Evolutionary conservation across 2,797 vertebrate genomes (phyloP), one percentile per base, ranked within the genome.

Genomic region (Argentina silus): DNA sequence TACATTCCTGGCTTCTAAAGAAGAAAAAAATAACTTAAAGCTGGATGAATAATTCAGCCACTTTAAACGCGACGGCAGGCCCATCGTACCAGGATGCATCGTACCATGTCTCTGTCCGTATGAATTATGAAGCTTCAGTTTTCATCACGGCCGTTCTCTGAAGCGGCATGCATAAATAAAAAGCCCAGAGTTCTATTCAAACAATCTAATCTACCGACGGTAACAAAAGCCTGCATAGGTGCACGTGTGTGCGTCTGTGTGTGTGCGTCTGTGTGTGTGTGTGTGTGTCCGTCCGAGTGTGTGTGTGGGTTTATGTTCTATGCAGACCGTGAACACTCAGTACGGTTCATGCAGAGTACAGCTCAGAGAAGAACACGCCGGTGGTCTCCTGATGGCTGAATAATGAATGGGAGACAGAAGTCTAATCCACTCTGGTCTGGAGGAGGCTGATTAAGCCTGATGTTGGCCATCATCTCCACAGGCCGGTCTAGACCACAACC

Each of bases 391-490:
- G 88, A 83, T 92, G 90, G 91, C 76, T 93, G 90, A 93, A 93
- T 93, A 91, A 93, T 93, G 91, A 89, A 93, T 92, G 89, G 87
- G 90, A 93, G 89, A 87, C 86, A 81, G 87, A 91, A 9, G 85
- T 89, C 91, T 87, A 82, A 87, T 91, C 91, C 90, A 88, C 90
- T 87, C 72, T 61, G 77, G 67, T 78, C 61, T 74, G 17, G 17
- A 21, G 21, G 48, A 60, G 91, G 91, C 90, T 91, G 91, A 90
- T 90, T 88, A 89, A 87, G 90, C 74, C 61, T 60, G 69, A 56
- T 56, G 55, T 56, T n/a, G n/a, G n/a, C n/a, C 3, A 50, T 50
- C 48, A n/a, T 5, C 86, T 81, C 83, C 76, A 77, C 81, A 81
- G 83, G 81, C 87, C 66, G 83, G 78, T 85, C n/a, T 85, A 80